phyloP scores from a whole-genome alignment of 2,113 vertebrate species.

The Aythya baeri region DNA sequence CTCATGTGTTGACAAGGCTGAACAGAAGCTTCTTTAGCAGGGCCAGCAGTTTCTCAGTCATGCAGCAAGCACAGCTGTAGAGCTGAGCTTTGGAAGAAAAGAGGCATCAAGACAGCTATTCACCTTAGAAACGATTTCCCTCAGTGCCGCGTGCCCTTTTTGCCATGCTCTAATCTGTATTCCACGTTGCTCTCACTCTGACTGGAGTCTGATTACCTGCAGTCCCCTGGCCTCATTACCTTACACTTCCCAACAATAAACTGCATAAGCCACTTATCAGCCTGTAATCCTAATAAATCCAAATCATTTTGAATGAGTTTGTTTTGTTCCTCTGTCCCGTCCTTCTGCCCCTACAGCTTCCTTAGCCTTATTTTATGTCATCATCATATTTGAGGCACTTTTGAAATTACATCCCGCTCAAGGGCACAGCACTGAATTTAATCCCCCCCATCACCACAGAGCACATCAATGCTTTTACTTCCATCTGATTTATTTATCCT shows the following conservation, averaged over 20 bases:
- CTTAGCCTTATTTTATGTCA: background rate
- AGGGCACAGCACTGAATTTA: background rate
- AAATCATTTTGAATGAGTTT: background rate
- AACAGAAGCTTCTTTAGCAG: background rate
- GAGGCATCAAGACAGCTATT: background rate
- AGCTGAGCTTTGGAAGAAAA: background rate
- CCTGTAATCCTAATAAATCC: background rate
- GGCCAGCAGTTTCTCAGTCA: background rate
- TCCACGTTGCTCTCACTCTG: background rate
- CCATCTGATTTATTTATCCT: conserved; percentile 38
- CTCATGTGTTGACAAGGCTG: background rate
- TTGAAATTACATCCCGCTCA: conserved; percentile 13
- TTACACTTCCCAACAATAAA: background rate
- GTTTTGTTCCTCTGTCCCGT: background rate
- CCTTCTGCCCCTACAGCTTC: background rate
- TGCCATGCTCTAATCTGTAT: background rate
- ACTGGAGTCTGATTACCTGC: background rate
- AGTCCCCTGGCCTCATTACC: background rate
- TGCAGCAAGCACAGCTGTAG: background rate
- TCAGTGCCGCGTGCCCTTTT: background rate
- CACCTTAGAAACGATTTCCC: background rate
- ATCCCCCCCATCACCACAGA: background rate
- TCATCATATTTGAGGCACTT: conserved; percentile 24
- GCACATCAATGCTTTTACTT: background rate
- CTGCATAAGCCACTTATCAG: background rate